Conservation (phyloP, 2,113 vertebrate genomes). For the Uropsilus gracilis region DNA sequence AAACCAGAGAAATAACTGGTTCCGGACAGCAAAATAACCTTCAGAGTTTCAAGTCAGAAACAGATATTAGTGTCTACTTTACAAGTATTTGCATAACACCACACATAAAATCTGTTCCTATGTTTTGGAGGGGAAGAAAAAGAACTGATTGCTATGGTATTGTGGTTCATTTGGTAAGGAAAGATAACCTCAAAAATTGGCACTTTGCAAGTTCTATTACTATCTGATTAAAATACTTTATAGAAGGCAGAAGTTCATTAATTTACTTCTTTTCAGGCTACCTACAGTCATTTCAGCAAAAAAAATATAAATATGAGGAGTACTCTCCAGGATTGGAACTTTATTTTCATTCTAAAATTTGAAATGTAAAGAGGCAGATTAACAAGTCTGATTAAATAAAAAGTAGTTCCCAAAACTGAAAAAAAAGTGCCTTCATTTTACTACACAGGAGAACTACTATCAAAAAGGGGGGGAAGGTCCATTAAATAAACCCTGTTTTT, state of each 20-base stretch:
- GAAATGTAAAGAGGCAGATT: conserved; percentile 40
- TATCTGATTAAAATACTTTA: conserved; percentile 38
- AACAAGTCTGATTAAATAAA: conserved; percentile 18
- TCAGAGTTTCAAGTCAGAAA: conserved; percentile 3
- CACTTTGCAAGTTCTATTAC: background rate
- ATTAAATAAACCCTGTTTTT: conserved; percentile 44
- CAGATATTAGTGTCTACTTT: background rate
- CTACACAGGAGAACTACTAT: conserved; percentile 30
- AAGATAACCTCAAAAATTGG: conserved; percentile 23
- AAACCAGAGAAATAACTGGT: background rate
- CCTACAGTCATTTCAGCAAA: background rate
- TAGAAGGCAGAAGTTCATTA: background rate
- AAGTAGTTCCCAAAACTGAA: conserved; percentile 30
- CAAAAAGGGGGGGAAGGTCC: background rate
- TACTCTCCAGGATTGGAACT: background rate
- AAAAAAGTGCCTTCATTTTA: conserved; percentile 19
- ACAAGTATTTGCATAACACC: background rate
- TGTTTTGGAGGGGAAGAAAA: background rate
- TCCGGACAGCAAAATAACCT: background rate
- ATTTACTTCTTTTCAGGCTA: conserved; percentile 29
- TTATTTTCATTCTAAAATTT: conserved; percentile 45
- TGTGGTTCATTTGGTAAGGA: conserved; percentile 2
- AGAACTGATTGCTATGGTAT: background rate
- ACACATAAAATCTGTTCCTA: background rate
- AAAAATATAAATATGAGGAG: conserved; percentile 29